Evolutionary conservation across 2,797 vertebrate species (phyloP), one percentile per base, ranked within the genome.

Genomic region (Sparidentex hasta): DNA sequence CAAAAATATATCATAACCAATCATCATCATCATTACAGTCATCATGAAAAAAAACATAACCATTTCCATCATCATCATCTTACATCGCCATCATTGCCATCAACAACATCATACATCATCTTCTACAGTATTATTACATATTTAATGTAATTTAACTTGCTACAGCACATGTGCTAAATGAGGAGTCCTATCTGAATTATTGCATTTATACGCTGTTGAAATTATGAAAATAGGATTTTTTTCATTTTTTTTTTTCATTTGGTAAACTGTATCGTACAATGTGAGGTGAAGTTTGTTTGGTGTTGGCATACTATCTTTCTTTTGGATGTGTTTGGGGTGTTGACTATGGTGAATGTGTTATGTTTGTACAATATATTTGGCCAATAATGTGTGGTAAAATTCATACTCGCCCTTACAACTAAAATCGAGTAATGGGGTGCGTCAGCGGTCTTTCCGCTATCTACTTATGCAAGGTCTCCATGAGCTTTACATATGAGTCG

Each of bases 161-260:
- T 93, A 94, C 92, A 91, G 87, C 84, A 93, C 88, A 81, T 90
- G 90, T 94, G 92, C 94, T 94, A 95, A 95, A 94, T 91, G 84
- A 94, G 87, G 87, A 93, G 80, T 92, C 87, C 93, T 95, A 94
- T 88, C 90, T 90, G 93, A 95, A 94, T 96, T 96, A 96, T 96
- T 96, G 95, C 95, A 96, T 96, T 95, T 94, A 96, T 96, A 96
- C 95, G 95, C 95, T 95, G 94, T 95, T 95, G 89, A 94, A 93
- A 93, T 94, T 89, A 95, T 93, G 93, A 92, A 93, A 94, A 93
- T 92, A 91, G 80, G 75, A 82, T 84, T 87, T 87, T 86, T 61
- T n/a, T n/a, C n/a, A n/a, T n/a, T n/a, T 61, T 81, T 87, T 87
- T 85, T 83, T 87, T 87, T 87, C 7, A 33, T 91, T 90, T 87